Base-by-base conservation (phyloP, 1,140 invertebrate species). In the Drosophila setifemur region DNA sequence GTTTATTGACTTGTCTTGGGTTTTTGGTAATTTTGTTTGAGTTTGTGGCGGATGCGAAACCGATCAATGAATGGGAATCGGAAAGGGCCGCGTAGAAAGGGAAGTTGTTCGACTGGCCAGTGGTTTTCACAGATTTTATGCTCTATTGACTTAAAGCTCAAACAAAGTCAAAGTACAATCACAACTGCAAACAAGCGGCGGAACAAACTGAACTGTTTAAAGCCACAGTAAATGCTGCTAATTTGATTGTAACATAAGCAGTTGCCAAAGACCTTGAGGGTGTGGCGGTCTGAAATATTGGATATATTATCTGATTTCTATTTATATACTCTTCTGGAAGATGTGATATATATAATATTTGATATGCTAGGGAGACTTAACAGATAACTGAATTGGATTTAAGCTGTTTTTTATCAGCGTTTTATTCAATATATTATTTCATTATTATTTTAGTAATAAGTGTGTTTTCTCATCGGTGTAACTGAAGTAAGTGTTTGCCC, bases 11-110 rank as follows among this genome's bases (percentile, higher is more conserved):
- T 76, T 69, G 48, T 55, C 40, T 16, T 8, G 16, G 37, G 44
- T 31, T 55, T 50, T 50, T 23, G 18, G 7, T 9, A n/a, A n/a
- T 12, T 53, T 8, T 64, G 16, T 39, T 33, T 23, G 58, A 3
- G 21, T 31, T 37, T 9, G 8, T 39, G 40, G 29, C 74, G 79
- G 73, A 85, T 83, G 78, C 71, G 42, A 85, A 78, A 74, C 45
- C 35, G 35, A 63, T 81, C 60, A 66, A 70, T 64, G 64, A 52
- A 35, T 48, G 31, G n/a, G n/a, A 21, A 49, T 48, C 12, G 29
- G 9, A 48, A 28, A 43, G 28, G 25, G 4, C 28, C 21, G 14
- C 33, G 7, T n/a, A n/a, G n/a, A n/a, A n/a, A 26, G 18, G 25
- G 35, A 43, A 35, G 14, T 42, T n/a, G n/a, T 50, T 57, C 23